Percentiles rank a stretch among this genome's conserved stretches.
phyloP scores from a whole-genome alignment of 2,888 invertebrate genomes.

The Tinea trinotella region DNA sequence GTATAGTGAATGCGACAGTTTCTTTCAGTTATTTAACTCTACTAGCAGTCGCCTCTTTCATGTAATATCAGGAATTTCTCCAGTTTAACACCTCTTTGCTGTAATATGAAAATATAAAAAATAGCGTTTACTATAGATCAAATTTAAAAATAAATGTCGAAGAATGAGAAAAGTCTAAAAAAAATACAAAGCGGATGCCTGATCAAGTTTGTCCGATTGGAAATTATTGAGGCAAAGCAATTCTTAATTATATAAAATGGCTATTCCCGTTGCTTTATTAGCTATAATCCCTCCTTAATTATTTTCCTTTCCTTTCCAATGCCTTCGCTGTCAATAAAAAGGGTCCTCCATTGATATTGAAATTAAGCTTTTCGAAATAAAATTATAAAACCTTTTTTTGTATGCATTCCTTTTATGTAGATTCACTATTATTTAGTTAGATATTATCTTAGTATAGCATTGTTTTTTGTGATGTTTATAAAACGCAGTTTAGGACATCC shows the following conservation, averaged over 20 bases:
- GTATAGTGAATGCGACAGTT: no score
- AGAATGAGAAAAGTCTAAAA: no score
- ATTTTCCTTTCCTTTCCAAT: constrained; percentile 12
- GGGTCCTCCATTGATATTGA: constrained; percentile 9
- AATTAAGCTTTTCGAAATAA: constrained; percentile 11
- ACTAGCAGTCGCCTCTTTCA: no score
- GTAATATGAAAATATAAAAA: no score
- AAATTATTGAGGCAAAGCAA: background rate
- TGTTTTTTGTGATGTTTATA: no score
- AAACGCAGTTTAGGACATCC: no score
- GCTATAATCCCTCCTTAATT: constrained; percentile 13
- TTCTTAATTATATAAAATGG: constrained; percentile 7
- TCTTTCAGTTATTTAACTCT: no score
- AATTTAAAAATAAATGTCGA: no score
- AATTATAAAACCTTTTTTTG: constrained; percentile 3
- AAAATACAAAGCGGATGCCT: background rate
- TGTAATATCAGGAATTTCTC: no score
- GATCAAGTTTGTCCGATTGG: background rate
- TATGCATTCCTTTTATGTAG: background rate
- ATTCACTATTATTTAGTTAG: background rate
- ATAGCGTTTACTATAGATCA: no score
- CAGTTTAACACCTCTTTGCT: no score
- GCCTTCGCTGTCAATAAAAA: constrained; percentile 4
- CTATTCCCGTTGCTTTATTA: constrained; percentile 1
- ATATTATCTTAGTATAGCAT: no score